Percentiles rank a stretch among this genome's conserved stretches.
These are phyloP conservation scores for Dysidea cf. avara DNA, from an alignment of 37 sponge, comb jelly and placozoan genomes.

Conservation along the genomic window DNA sequence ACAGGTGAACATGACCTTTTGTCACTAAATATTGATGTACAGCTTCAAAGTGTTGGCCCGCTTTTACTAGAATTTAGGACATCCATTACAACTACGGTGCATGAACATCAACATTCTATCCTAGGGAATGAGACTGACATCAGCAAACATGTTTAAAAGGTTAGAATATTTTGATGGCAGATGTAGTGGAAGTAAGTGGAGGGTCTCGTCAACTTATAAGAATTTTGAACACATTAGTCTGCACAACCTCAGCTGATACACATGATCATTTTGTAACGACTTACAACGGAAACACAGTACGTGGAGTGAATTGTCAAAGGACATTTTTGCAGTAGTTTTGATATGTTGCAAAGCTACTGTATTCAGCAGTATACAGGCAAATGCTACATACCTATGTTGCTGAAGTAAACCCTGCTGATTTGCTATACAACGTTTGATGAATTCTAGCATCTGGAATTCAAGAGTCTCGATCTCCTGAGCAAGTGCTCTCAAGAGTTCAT, in stretches of 20 bases:
- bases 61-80: not conserved
- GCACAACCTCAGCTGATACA: not conserved
- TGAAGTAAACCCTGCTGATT: too few relatives aligned
- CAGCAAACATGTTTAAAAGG: not conserved
- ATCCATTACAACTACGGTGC: not conserved
- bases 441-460: too few relatives aligned
- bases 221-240: constrained; percentile 11
- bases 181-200: constrained; percentile 27
- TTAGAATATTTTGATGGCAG: constrained; percentile 1
- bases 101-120: not conserved
- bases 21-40: not conserved
- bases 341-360: constrained; percentile 32
- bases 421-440: too few relatives aligned
- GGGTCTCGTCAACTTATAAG: constrained; percentile 20
- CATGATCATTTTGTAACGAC: constrained; percentile 30
- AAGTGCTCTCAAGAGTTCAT: too few relatives aligned
- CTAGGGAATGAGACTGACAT: not conserved
- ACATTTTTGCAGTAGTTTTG: constrained; percentile 26
- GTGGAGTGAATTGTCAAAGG: constrained; percentile 5
- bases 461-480: too few relatives aligned
- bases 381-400: too few relatives aligned
- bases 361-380: constrained; percentile 39
- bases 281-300: not conserved
- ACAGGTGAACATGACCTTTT: too few relatives aligned
- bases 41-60: not conserved